phyloP scores from a whole-genome alignment of 2,797 vertebrate genomes.

The Ficedula albicollis region DNA sequence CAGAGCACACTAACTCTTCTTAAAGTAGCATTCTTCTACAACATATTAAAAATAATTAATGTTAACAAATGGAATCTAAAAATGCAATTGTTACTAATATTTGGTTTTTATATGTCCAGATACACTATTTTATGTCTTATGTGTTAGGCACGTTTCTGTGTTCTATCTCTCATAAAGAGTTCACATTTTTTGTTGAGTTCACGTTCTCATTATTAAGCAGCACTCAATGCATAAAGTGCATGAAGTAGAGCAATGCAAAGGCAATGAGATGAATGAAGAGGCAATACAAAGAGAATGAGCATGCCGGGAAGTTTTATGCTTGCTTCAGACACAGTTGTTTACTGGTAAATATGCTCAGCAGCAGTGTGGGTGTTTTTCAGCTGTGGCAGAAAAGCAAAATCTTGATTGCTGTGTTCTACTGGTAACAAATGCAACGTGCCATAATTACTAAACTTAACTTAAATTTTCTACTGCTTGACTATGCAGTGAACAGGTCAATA shows the following conservation, averaged over 20 bases:
- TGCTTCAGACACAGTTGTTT: background rate
- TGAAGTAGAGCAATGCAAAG: background rate
- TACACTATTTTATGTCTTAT: background rate
- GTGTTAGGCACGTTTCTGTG: background rate
- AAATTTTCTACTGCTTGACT: background rate
- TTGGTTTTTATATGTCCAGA: background rate
- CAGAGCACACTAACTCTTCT: background rate
- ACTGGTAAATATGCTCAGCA: background rate
- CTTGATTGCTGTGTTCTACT: background rate
- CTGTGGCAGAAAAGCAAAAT: background rate
- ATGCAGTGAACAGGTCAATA: background rate
- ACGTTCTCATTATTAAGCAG: background rate
- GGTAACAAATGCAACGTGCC: background rate
- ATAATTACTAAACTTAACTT: background rate
- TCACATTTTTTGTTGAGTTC: background rate
- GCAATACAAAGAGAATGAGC: background rate
- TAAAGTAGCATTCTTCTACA: background rate
- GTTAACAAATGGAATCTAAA: background rate
- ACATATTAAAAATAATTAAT: background rate
- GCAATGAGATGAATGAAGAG: background rate
- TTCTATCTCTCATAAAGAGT: background rate
- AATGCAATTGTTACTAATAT: background rate
- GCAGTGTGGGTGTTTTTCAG: background rate
- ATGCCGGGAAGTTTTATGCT: background rate
- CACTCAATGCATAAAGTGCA: background rate